Base-by-base conservation (phyloP, 2,888 invertebrate species). In the Sisyra terminalis region DNA sequence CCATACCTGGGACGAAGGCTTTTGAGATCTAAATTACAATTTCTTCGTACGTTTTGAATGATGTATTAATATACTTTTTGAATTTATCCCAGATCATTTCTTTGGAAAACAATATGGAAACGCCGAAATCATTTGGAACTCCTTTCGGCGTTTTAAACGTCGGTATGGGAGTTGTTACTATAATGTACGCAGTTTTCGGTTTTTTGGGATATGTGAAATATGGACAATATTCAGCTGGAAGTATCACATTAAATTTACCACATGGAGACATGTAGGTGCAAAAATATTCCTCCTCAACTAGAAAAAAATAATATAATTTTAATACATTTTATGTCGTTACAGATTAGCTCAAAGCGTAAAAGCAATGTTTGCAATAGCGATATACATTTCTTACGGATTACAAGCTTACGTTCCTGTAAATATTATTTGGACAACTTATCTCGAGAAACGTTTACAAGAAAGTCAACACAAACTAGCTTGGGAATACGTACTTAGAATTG, bases 331-430 rank as follows among this genome's bases (percentile, higher is more conserved):
- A n/a, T n/a, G n/a, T n/a, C n/a, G n/a, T n/a, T 58, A 29, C 55
- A 80, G 80, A 44, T 67, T 78, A 56, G 75, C 79, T 1, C 75
- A 77, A 55, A 61, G 64, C 7, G 72, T 78, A 1, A 73, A 73
- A 51, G 51, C 73, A 2, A 64, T 75, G 50, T 74, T 80, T 47
- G 73, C 78, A 0, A 46, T 75, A 2, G 76, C 80, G 2, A 81
- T 92, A 47, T 84, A 81, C 53, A 73, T 89, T 43, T 80, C 87
- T 0, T 88, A 85, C 56, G 85, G 84, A 1, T 69, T 93, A 3
- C 89, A 92, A 66, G 84, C 87, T 52, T 92, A 85, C 59, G 90
- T 92, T 2, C 88, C 89, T 0, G 77, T 89, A 49, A 75, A 77
- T 48, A 83, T 90, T 40, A 63, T 88, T 15, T 86, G 82, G 81